Conservation (phyloP, 1,140 invertebrate genomes). For the Cepaea nemoralis region DNA sequence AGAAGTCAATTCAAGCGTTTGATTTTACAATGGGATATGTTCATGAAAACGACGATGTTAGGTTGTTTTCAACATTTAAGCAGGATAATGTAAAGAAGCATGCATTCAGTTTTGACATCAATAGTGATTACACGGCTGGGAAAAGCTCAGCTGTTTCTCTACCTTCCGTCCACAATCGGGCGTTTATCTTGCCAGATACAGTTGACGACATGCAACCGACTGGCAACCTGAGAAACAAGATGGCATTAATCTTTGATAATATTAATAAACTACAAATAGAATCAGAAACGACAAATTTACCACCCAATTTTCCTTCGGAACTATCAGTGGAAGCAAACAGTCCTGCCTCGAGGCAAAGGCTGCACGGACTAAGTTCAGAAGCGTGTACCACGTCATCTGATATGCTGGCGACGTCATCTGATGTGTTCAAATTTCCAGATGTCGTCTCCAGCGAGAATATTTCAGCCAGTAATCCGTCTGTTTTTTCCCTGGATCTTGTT, state of each 20-base stretch:
- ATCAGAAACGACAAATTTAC: background rate
- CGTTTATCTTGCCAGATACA: background rate
- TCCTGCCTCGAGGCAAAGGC: background rate
- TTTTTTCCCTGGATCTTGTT: background rate
- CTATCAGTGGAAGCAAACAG: background rate
- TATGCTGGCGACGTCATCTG: background rate
- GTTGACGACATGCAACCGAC: background rate
- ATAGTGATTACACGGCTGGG: background rate
- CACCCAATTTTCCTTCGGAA: background rate
- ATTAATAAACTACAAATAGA: background rate
- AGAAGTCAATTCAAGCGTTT: background rate
- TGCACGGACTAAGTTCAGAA: background rate
- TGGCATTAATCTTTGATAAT: background rate
- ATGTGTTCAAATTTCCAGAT: background rate
- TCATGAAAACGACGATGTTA: background rate
- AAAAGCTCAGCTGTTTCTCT: background rate
- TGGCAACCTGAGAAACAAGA: background rate
- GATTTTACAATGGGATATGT: background rate
- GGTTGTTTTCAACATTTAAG: background rate
- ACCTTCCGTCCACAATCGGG: background rate
- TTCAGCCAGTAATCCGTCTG: background rate
- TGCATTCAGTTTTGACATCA: background rate
- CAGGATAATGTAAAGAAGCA: background rate
- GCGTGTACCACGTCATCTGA: background rate
- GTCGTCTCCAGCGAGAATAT: background rate